Base-by-base conservation (phyloP, 2,113 vertebrate genomes). In the Bettongia penicillata region DNA sequence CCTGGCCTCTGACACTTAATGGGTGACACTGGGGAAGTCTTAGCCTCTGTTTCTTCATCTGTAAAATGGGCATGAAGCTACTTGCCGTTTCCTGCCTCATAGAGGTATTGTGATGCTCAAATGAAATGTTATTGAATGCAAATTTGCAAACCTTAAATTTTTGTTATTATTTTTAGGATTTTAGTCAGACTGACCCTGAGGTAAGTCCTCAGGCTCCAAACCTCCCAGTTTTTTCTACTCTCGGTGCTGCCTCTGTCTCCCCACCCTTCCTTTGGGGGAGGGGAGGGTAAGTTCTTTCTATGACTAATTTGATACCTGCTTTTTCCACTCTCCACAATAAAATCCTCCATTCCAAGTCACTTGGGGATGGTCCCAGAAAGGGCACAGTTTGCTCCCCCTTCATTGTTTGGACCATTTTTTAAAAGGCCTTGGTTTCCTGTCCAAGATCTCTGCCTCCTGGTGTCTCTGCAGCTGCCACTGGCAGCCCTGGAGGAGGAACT, bases 391-490 rank as follows among this genome's bases (percentile, higher is more conserved):
- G 68, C 93, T 92, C 90, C 90, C 24, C 19, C 53, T 93, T 53
- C 8, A 89, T 92, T 22, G 0, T 89, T 90, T 89, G n/a, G 48
- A 7, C 7, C 31, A 47, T 94, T 96, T 93, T 92, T 94, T 97
- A 95, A 94, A 94, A 98, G 91, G 55, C 90, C 77, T 50, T 51
- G 97, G 96, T 94, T 90, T 97, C 93, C 95, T 97, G 12, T 95
- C 97, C 93, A 96, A 95, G 96, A 92, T 22, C 93, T 94, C 90
- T 91, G 92, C 96, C 91, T 97, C 93, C 93, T 96, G 95, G n/a
- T 22, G 68, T 84, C n/a, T 22, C 68, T 43, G 68, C 68, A 84
- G 96, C 97, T 98, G 97, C 97, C 97, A 97, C 96, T 95, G 97
- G 89, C 19, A 23, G 68, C 19, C 2, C 7, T 22, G 68, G 68